These are phyloP conservation scores for Rhinophrynus dorsalis DNA, from an alignment of 2,797 vertebrate species.

Conservation along the genomic window DNA sequence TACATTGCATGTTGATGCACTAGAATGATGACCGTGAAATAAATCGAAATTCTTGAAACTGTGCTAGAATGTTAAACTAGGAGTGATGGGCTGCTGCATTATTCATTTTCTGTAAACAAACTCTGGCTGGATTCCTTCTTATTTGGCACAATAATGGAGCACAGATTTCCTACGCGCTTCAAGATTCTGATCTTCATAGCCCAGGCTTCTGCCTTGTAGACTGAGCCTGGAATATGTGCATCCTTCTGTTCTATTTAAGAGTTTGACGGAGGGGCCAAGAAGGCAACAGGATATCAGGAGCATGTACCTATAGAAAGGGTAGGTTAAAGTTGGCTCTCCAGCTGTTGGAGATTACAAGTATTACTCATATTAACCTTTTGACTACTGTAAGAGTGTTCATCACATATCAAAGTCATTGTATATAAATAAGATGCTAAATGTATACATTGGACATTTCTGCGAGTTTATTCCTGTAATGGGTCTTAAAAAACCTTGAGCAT, in stretches of 20 bases:
- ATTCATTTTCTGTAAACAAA: conserved; percentile 46
- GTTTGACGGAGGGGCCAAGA: fast-evolving
- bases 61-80: conserved; percentile 36
- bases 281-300: fast-evolving
- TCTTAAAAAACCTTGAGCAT: too few species aligned
- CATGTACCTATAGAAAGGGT: not conserved
- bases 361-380: too few species aligned
- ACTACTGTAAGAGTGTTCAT: too few species aligned
- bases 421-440: too few species aligned
- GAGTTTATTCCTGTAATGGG: too few species aligned
- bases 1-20: not conserved
- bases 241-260: not conserved
- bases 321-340: too few species aligned
- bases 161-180: conserved; percentile 20
- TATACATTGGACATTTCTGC: too few species aligned
- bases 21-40: conserved; percentile 34
- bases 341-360: too few species aligned
- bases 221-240: not conserved
- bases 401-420: too few species aligned
- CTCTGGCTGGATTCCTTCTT: conserved; percentile 30
- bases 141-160: conserved; percentile 18
- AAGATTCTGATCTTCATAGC: conserved; percentile 15
- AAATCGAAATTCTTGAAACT: not conserved
- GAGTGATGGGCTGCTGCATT: conserved; percentile 41
- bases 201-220: not conserved